Percentiles rank a stretch among this genome's conserved stretches.
phyloP scores from a whole-genome alignment of 2,113 vertebrate species.

The Sebastes schlegelii region DNA sequence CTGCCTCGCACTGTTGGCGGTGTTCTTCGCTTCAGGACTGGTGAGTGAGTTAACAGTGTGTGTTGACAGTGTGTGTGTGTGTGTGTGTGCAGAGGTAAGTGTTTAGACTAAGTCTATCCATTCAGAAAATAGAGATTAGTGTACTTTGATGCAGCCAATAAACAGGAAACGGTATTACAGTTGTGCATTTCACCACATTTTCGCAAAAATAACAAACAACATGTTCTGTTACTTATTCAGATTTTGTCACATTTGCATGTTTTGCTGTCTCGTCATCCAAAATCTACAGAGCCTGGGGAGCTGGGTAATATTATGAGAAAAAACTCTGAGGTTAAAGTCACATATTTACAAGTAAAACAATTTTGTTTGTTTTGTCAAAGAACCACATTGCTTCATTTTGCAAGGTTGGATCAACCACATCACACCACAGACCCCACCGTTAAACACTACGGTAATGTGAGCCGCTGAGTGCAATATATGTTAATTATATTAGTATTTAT shows the following conservation, averaged over 20 bases:
- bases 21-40: constrained; percentile 97
- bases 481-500: too few species aligned
- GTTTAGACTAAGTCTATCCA: constrained; percentile 11
- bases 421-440: background rate
- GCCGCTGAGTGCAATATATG: too few species aligned
- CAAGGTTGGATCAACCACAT: background rate
- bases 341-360: too few species aligned
- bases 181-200: background rate
- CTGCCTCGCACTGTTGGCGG: constrained; percentile 93
- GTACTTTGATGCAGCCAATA: background rate
- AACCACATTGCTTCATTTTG: background rate
- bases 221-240: background rate
- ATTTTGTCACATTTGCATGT: background rate
- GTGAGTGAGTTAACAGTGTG: constrained; percentile 79
- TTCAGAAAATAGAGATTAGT: background rate
- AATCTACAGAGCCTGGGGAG: background rate
- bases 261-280: background rate
- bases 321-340: background rate
- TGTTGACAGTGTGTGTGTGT: background rate
- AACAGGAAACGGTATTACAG: background rate
- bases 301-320: too few species aligned
- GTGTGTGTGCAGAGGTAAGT: constrained; percentile 5
- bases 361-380: too few species aligned
- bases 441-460: too few species aligned
- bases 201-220: background rate